Evolutionary conservation across 2,113 vertebrate genomes (phyloP).

Genomic region (Neotoma lepida): DNA sequence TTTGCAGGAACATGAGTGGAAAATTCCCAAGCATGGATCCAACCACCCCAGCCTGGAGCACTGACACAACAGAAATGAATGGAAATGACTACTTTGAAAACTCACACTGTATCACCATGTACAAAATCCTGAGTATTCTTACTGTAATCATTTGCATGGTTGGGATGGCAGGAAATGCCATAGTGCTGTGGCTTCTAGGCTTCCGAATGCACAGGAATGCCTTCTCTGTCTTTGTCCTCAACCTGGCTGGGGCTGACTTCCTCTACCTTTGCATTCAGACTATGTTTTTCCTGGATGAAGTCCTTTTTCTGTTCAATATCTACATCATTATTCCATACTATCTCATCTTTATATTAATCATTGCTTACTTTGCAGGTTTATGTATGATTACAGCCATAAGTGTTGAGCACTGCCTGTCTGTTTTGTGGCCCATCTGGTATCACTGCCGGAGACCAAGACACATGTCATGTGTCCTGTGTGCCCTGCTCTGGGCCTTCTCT

Average conservation of each 20-base stretch:
- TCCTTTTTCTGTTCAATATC: fast-evolving
- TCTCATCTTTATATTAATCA: fast-evolving
- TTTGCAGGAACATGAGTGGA: neutral
- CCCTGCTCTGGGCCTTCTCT: conserved; percentile 6
- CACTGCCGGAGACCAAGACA: neutral
- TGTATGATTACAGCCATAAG: conserved; percentile 14
- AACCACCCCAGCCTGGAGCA: neutral
- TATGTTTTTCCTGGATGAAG: fast-evolving
- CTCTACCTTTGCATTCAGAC: neutral
- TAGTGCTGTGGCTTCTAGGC: conserved; percentile 31
- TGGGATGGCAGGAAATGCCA: neutral
- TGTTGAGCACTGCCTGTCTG: neutral
- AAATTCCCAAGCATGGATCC: neutral
- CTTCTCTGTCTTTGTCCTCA: conserved; percentile 26
- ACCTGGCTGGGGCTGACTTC: neutral
- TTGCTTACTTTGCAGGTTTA: neutral
- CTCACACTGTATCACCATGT: fast-evolving
- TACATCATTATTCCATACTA: fast-evolving
- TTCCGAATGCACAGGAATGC: neutral
- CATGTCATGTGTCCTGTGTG: neutral
- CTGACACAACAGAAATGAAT: neutral
- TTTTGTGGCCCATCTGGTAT: conserved; percentile 51
- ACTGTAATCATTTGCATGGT: too few species aligned
- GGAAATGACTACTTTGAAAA: neutral
- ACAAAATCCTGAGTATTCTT: fast-evolving